phyloP scores from a whole-genome alignment of 2,888 invertebrate species.

The Tetranychus truncatus region DNA sequence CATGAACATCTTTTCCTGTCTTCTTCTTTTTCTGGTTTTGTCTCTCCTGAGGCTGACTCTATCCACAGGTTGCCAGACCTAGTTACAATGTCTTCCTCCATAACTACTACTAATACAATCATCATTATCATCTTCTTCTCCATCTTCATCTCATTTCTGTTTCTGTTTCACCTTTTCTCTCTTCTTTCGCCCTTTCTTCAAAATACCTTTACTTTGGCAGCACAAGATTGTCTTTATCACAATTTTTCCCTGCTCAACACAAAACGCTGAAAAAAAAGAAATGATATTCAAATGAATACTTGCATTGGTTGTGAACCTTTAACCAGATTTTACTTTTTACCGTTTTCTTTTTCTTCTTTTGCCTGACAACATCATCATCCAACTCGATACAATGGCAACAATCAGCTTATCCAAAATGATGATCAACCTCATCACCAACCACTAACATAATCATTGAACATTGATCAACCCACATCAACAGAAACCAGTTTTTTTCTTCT shows the following conservation, averaged over 20 bases:
- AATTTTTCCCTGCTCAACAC: neutral
- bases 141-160: neutral
- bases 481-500: too few relatives aligned
- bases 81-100: neutral
- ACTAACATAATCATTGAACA: too few relatives aligned
- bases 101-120: slow-evolving; percentile 1
- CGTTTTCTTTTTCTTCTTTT: too few relatives aligned
- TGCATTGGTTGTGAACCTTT: too few relatives aligned
- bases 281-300: too few relatives aligned
- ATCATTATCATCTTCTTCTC: slow-evolving; percentile 1
- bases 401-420: too few relatives aligned
- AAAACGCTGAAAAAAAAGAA: neutral
- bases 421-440: too few relatives aligned
- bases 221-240: neutral
- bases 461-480: too few relatives aligned
- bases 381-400: too few relatives aligned
- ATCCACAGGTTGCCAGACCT: neutral
- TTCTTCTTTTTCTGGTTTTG: neutral
- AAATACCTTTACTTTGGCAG: neutral
- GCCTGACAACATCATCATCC: too few relatives aligned
- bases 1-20: neutral
- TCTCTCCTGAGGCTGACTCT: neutral
- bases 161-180: slow-evolving; percentile 3
- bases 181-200: neutral
- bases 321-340: too few relatives aligned